Conservation (phyloP, 2,888 invertebrate genomes). For the Eudasyphora cyanicolor region DNA sequence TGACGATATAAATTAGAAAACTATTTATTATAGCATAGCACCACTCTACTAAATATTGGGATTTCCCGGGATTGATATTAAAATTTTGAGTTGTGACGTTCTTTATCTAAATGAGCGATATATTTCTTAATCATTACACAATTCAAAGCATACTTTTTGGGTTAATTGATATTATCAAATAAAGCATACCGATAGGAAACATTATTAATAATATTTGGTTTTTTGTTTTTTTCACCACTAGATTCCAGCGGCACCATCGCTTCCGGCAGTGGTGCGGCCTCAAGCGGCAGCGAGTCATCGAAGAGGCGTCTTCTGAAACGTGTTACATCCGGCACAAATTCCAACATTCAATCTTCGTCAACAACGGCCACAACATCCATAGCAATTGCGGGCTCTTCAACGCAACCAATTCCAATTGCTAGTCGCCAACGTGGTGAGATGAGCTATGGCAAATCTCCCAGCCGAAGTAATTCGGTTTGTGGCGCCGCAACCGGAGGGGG, state of each 20-base stretch:
- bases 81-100: no score
- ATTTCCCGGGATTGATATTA: no score
- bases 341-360: conserved; percentile 46
- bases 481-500: conserved; percentile 31
- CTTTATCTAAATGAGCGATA: no score
- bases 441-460: conserved; percentile 71
- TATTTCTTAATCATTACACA: no score
- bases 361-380: conserved; percentile 40
- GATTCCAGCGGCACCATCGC: conserved; percentile 65
- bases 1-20: no score
- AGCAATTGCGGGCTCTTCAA: conserved; percentile 29
- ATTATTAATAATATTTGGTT: background rate
- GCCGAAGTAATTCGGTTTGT: conserved; percentile 40
- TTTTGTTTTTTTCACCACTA: conserved; percentile 16
- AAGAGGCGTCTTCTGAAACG: conserved; percentile 72
- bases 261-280: conserved; percentile 59
- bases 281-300: conserved; percentile 63
- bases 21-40: no score
- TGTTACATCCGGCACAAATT: conserved; percentile 70
- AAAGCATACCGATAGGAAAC: no score
- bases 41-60: no score
- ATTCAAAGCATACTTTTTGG: no score
- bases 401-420: conserved; percentile 6
- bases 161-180: no score
- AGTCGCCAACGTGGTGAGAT: conserved; percentile 68